Evolutionary conservation across 92 coral and sea anemone genomes (phyloP).

Genomic region (Palythoa grandis): DNA sequence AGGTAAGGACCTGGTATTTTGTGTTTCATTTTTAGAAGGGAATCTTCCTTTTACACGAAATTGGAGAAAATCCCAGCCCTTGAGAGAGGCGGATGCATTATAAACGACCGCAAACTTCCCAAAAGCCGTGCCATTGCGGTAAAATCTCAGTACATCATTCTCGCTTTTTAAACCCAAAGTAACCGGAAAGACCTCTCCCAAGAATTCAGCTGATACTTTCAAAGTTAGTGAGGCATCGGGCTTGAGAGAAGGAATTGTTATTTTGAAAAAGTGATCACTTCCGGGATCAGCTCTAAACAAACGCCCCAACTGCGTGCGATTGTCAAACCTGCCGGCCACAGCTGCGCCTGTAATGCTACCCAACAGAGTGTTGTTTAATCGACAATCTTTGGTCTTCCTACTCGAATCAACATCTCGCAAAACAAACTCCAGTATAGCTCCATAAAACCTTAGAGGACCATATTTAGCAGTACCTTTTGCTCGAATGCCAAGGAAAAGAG

Average conservation of each 20-base stretch:
- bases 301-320: constrained; percentile 13
- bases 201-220: constrained; percentile 30
- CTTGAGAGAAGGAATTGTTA: constrained; percentile 15
- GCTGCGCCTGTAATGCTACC: constrained; percentile 8
- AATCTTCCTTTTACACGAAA: constrained; percentile 52
- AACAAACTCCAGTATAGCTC: constrained; percentile 24
- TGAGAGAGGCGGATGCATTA: constrained; percentile 41
- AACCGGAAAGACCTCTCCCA: constrained; percentile 51
- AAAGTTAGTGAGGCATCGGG: constrained; percentile 17
- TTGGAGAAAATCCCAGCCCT: constrained; percentile 59
- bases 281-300: constrained; percentile 9
- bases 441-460: constrained; percentile 57
- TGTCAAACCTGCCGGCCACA: constrained; percentile 6
- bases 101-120: constrained; percentile 48
- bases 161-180: constrained; percentile 13
- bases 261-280: constrained; percentile 22
- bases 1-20: constrained; percentile 33
- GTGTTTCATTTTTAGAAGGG: not conserved
- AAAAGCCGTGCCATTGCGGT: constrained; percentile 38
- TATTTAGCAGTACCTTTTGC: constrained; percentile 53
- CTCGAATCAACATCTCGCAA: constrained; percentile 28
- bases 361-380: not conserved
- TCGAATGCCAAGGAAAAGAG: constrained; percentile 36
- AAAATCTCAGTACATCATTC: constrained; percentile 30
- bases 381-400: constrained; percentile 9